A percentile compares a stretch with the other conserved stretches of the same genome.
Conservation (phyloP, 2,888 invertebrate genomes). For the Callyntrura sp. region DNA sequence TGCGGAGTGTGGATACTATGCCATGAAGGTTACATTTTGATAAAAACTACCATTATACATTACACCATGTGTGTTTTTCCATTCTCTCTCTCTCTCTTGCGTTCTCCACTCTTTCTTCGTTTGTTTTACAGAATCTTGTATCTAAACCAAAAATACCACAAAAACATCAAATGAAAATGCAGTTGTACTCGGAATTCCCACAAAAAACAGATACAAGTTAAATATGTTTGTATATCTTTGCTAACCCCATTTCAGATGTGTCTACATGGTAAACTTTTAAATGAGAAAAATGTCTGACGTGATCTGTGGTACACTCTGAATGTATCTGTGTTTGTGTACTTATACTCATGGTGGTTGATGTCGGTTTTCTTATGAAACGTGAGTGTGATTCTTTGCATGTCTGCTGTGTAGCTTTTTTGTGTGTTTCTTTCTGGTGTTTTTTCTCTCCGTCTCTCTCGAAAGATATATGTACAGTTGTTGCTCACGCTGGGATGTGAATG, state of each 20-base stretch:
- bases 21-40: background rate
- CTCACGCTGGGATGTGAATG: slow-evolving; percentile 36
- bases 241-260: slow-evolving; percentile 68
- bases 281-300: slow-evolving; percentile 38
- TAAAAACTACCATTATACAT: background rate
- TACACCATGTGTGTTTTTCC: background rate
- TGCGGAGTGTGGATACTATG: slow-evolving; percentile 3
- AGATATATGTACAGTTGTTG: slow-evolving; percentile 16
- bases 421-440: slow-evolving; percentile 28
- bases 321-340: background rate
- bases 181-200: background rate
- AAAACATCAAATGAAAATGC: slow-evolving; percentile 30
- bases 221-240: slow-evolving; percentile 48
- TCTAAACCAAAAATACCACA: slow-evolving; percentile 61
- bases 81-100: slow-evolving; percentile 8
- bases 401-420: slow-evolving; percentile 9
- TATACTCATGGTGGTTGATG: slow-evolving; percentile 5
- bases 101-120: slow-evolving; percentile 4
- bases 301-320: background rate
- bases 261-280: slow-evolving; percentile 60
- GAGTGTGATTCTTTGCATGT: slow-evolving; percentile 27
- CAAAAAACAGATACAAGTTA: slow-evolving; percentile 32
- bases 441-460: too few relatives aligned
- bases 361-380: slow-evolving; percentile 40
- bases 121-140: too few relatives aligned